Conservation (phyloP, 2,797 vertebrate genomes). For the Phaenicophaeus curvirostris region DNA sequence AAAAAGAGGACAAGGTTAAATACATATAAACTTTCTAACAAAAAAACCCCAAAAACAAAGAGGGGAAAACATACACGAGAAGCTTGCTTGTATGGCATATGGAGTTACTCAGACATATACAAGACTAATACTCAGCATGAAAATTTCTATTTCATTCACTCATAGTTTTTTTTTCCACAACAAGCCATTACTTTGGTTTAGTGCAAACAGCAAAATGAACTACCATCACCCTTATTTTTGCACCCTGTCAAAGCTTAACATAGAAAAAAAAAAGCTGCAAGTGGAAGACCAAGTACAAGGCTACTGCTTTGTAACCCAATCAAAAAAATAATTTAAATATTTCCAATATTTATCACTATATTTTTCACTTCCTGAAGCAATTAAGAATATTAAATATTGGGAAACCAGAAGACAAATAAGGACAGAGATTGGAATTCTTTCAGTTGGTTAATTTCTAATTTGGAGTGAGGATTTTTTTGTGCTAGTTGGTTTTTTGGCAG, state of each 20-base stretch:
- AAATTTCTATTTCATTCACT: background rate
- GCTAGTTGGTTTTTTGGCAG: background rate
- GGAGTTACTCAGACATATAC: background rate
- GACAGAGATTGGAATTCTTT: background rate
- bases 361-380: background rate
- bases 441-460: background rate
- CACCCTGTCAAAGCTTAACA: background rate
- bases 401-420: background rate
- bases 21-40: rapidly evolving
- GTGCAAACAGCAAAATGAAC: background rate
- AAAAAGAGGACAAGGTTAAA: background rate
- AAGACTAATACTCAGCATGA: background rate
- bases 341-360: background rate
- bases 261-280: background rate
- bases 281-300: background rate
- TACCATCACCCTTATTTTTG: background rate
- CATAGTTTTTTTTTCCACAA: background rate
- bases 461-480: background rate
- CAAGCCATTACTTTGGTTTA: background rate
- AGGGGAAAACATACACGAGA: background rate
- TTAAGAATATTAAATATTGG: background rate
- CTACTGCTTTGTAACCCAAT: background rate
- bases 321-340: background rate
- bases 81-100: background rate
- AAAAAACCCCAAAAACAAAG: background rate